phyloP scores from a whole-genome alignment of 2,797 vertebrate species.

The Siniperca scherzeri region DNA sequence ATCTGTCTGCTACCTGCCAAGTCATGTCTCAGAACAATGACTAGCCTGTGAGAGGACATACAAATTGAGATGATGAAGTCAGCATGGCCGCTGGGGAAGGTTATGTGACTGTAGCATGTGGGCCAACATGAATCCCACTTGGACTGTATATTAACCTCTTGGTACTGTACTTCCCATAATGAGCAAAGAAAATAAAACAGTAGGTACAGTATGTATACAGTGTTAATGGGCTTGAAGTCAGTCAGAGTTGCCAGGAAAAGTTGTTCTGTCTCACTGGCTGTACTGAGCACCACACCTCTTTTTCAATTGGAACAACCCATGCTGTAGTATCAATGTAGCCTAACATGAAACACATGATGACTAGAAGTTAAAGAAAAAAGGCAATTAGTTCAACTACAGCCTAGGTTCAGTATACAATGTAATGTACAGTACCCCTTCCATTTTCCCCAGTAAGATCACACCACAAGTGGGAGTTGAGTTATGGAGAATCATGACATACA shows the following conservation, averaged over 20 bases:
- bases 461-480: neutral
- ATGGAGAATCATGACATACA: constrained; percentile 5
- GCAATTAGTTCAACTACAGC: neutral
- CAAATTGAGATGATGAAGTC: constrained; percentile 52
- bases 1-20: constrained; percentile 63
- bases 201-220: neutral
- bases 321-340: neutral
- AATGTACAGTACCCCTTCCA: neutral
- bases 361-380: neutral
- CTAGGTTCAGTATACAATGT: too few relatives aligned
- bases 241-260: constrained; percentile 45
- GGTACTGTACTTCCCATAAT: neutral
- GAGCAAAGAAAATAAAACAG: neutral
- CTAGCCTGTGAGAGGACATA: constrained; percentile 55
- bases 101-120: constrained; percentile 4
- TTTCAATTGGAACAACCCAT: constrained; percentile 55
- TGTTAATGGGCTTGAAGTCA: neutral
- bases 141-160: constrained; percentile 4
- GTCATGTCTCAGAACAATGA: constrained; percentile 57
- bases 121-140: constrained; percentile 46
- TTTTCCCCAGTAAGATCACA: neutral
- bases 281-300: constrained; percentile 43
- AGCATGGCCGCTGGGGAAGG: constrained; percentile 2
- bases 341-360: neutral
- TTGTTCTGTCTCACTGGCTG: constrained; percentile 29